Evolutionary conservation across 2,888 invertebrate genomes (phyloP).

Genomic region (Andrena flavipes): DNA sequence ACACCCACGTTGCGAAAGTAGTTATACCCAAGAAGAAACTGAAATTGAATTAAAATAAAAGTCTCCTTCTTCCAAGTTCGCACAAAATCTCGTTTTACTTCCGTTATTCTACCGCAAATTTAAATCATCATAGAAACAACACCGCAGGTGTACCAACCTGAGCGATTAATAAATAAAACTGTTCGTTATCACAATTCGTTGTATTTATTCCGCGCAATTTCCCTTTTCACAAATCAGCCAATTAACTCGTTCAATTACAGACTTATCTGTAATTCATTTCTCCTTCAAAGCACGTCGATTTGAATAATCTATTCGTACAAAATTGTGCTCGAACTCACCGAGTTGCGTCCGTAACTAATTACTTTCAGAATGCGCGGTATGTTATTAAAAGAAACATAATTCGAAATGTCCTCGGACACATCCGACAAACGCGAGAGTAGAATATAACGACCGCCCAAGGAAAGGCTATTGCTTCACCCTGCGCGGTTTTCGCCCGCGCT

Average conservation of each 20-base stretch:
- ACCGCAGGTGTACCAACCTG: background rate
- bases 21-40: too few species aligned
- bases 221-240: background rate
- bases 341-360: background rate
- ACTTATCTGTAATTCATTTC: background rate
- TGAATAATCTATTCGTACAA: background rate
- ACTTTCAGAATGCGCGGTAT: background rate
- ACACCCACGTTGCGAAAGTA: too few species aligned
- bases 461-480: slow-evolving; percentile 21
- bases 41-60: too few species aligned
- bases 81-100: too few species aligned
- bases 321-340: slow-evolving; percentile 1
- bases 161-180: too few species aligned
- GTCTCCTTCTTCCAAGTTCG: too few species aligned
- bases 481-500: slow-evolving; percentile 4
- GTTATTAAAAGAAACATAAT: background rate
- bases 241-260: background rate
- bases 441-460: background rate
- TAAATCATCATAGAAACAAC: background rate
- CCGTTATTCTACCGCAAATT: too few species aligned
- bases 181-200: background rate
- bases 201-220: background rate
- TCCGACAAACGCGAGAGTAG: background rate
- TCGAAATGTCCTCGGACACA: background rate
- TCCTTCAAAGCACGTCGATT: background rate